Percentiles rank a stretch among this genome's conserved stretches.
Evolutionary conservation across 2,113 vertebrate species (phyloP).

Genomic region (Astatotilapia flaviijosephi): DNA sequence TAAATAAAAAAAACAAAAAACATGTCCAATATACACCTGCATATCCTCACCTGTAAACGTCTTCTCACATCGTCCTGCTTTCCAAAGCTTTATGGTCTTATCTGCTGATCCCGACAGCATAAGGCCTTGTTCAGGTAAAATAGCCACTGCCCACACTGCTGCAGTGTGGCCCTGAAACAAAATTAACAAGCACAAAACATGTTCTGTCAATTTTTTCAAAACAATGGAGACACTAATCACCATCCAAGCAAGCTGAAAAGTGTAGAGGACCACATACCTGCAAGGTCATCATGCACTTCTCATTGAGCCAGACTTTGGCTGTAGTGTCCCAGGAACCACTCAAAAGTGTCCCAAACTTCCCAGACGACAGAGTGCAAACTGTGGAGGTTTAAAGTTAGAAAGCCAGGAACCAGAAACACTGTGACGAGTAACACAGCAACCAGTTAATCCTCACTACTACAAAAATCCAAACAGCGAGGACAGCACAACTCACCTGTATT

Average conservation of each 20-base stretch:
- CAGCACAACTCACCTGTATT: slow-evolving; percentile 79
- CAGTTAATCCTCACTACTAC: background rate
- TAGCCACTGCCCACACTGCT: slow-evolving; percentile 92
- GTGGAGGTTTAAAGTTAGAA: background rate
- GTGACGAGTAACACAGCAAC: background rate
- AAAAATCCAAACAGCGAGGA: rapidly evolving
- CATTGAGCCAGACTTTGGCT: slow-evolving; percentile 95
- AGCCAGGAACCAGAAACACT: background rate
- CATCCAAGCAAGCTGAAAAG: background rate
- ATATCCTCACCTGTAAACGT: slow-evolving; percentile 82
- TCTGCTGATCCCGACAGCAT: slow-evolving; percentile 97
- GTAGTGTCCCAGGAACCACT: slow-evolving; percentile 98
- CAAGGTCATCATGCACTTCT: slow-evolving; percentile 98
- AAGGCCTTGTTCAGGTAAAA: slow-evolving; percentile 91
- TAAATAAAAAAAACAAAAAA: no score
- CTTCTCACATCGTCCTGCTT: slow-evolving; percentile 91
- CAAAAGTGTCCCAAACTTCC: slow-evolving; percentile 93
- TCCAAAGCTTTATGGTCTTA: slow-evolving; percentile 97
- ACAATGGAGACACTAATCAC: background rate
- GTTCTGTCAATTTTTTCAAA: background rate
- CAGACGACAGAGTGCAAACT: slow-evolving; percentile 95
- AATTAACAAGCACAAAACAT: background rate
- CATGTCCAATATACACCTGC: background rate
- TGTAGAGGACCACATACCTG: slow-evolving; percentile 72
- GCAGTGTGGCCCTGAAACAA: slow-evolving; percentile 84